Conservation (phyloP, 2,888 invertebrate genomes). For the Mesochorus sp. region DNA sequence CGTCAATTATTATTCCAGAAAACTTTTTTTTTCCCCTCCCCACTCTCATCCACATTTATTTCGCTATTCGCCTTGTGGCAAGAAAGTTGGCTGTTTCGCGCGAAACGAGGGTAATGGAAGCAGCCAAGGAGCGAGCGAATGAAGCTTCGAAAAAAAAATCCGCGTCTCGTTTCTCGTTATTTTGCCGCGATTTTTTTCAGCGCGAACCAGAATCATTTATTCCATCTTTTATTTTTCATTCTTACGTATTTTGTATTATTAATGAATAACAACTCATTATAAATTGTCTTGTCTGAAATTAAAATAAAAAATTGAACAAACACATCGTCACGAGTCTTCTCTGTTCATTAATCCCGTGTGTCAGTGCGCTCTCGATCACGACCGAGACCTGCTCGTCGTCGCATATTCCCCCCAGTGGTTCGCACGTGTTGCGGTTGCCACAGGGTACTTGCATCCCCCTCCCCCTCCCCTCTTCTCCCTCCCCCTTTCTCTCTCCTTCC, state of each 20-base stretch:
- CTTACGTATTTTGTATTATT: too few species aligned
- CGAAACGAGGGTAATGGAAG: conserved; percentile 14
- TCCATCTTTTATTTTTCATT: too few species aligned
- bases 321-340: not conserved
- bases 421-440: conserved; percentile 37
- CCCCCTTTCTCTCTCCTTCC: too few species aligned
- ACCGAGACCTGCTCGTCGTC: not conserved
- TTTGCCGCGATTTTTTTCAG: too few species aligned
- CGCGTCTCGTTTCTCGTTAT: too few species aligned
- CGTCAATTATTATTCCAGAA: conserved; percentile 59
- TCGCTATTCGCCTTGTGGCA: conserved; percentile 21
- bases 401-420: not conserved
- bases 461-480: too few species aligned
- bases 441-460: conserved; percentile 31
- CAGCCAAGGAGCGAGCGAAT: not conserved
- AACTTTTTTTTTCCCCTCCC: conserved; percentile 40
- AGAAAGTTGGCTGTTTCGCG: conserved; percentile 37
- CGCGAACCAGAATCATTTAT: too few species aligned
- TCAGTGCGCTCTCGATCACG: conserved; percentile 37
- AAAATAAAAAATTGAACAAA: not conserved
- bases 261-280: too few species aligned
- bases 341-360: conserved; percentile 37
- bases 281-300: too few species aligned
- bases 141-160: too few species aligned
- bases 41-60: conserved; percentile 55